Percentiles rank a stretch among this genome's conserved stretches.
These are phyloP conservation scores for Limonius californicus DNA, from an alignment of 1,140 invertebrate genomes.

Conservation along the genomic window DNA sequence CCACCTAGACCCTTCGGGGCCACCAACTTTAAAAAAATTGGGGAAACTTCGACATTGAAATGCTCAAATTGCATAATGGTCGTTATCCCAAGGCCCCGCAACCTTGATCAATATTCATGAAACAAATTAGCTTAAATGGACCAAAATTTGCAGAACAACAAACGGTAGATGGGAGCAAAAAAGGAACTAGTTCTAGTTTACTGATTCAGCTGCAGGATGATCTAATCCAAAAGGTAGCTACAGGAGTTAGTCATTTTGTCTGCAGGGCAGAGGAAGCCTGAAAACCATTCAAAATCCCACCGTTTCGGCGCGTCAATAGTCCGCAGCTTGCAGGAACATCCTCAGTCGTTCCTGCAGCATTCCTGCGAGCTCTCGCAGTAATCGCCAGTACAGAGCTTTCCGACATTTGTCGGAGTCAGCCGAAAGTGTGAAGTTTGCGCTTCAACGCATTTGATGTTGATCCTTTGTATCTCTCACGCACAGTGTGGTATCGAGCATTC, in stretches of 20 bases:
- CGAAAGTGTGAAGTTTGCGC: slow-evolving; percentile 5
- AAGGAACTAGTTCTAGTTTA: neutral
- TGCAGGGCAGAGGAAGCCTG: no score
- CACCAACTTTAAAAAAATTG: no score
- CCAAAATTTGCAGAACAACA: no score
- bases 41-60: no score
- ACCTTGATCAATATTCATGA: no score
- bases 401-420: neutral
- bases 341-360: neutral
- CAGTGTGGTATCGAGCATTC: neutral
- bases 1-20: neutral
- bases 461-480: slow-evolving; percentile 9
- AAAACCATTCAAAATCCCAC: no score
- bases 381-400: neutral
- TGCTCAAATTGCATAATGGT: no score
- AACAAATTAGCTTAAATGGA: no score
- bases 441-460: slow-evolving; percentile 9
- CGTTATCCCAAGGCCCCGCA: no score
- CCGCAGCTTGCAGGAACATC: neutral
- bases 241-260: neutral
- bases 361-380: neutral
- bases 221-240: neutral
- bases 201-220: neutral
- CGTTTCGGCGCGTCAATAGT: neutral
- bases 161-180: neutral